These are phyloP conservation scores for Balanococcus diminutus DNA, from an alignment of 2,888 invertebrate species.

Conservation along the genomic window DNA sequence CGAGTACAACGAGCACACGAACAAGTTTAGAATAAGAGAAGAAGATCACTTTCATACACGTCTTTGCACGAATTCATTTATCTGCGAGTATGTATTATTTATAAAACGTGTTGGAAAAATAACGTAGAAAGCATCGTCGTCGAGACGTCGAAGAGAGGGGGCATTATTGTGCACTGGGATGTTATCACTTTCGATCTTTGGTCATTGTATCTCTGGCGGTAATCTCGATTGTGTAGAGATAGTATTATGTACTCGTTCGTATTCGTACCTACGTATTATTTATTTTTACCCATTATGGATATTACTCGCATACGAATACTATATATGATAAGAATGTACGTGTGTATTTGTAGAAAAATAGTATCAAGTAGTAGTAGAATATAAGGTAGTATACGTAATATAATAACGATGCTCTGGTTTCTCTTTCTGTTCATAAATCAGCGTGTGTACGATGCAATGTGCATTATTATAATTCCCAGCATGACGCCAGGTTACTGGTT, in stretches of 20 bases:
- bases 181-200: not conserved
- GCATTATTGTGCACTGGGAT: not conserved
- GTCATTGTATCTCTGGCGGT: not conserved
- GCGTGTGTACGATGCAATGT: not conserved
- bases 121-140: no score
- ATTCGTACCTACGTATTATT: not conserved
- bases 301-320: not conserved
- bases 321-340: no score
- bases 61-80: not conserved
- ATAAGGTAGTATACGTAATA: no score
- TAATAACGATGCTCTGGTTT: not conserved
- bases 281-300: not conserved
- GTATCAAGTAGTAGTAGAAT: no score
- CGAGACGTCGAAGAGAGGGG: not conserved
- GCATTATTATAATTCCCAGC: not conserved
- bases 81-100: not conserved
- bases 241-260: not conserved
- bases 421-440: not conserved
- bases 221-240: not conserved
- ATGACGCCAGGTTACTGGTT: not conserved
- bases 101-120: not conserved
- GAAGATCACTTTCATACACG: not conserved
- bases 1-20: not conserved
- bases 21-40: not conserved
- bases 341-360: no score